These are phyloP conservation scores for Melikaiella ostensackeni DNA, from an alignment of 2,888 invertebrate genomes.

Conservation along the genomic window DNA sequence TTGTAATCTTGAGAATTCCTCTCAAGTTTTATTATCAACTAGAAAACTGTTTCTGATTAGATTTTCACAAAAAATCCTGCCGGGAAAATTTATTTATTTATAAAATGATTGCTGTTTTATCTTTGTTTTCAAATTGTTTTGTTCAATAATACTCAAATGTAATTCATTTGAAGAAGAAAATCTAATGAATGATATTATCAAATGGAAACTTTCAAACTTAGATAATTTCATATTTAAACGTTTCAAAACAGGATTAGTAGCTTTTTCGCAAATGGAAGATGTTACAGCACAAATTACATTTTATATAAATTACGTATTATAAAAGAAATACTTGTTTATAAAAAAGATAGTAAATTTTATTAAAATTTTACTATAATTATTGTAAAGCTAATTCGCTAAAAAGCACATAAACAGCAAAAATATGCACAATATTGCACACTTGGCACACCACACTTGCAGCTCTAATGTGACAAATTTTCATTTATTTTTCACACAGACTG, in stretches of 20 bases:
- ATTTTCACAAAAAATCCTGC: neutral
- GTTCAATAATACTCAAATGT: too few relatives aligned
- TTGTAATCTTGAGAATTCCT: neutral
- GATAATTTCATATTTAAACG: too few relatives aligned
- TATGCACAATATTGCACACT: neutral
- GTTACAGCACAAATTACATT: neutral
- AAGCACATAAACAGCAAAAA: constrained; percentile 42
- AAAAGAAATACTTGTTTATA: too few relatives aligned
- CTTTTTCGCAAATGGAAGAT: neutral
- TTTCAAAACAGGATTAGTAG: too few relatives aligned
- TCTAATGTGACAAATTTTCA: constrained; percentile 70
- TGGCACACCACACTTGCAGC: constrained; percentile 56
- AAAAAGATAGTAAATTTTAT: neutral
- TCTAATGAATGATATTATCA: too few relatives aligned
- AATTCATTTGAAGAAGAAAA: too few relatives aligned
- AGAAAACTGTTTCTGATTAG: neutral
- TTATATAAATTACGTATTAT: too few relatives aligned
- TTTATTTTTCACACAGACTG: constrained; percentile 74
- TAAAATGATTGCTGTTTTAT: too few relatives aligned
- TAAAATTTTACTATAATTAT: neutral
- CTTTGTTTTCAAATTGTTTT: too few relatives aligned
- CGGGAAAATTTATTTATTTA: neutral
- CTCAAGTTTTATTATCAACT: neutral
- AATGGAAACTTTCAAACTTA: too few relatives aligned
- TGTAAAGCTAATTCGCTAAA: constrained; percentile 16